These are phyloP conservation scores for Adelognathus sp. DNA, from an alignment of 2,888 invertebrate genomes.

Conservation along the genomic window DNA sequence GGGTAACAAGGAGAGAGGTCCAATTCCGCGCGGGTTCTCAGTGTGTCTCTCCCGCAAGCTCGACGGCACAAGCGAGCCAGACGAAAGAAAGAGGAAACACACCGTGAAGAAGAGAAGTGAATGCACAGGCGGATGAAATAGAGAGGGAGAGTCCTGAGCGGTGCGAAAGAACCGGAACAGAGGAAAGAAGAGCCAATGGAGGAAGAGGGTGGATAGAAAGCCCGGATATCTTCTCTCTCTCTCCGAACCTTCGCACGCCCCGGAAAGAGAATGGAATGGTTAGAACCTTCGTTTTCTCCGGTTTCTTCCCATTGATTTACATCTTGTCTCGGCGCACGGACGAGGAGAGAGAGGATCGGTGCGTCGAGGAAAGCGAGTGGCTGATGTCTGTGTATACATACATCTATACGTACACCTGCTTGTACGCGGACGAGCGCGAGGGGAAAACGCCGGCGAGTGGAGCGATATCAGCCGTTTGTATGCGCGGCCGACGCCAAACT, in stretches of 20 bases:
- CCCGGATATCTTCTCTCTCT: slow-evolving; percentile 49
- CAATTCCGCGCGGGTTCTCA: slow-evolving; percentile 69
- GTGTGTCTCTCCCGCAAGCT: slow-evolving; percentile 68
- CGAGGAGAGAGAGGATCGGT: slow-evolving; percentile 58
- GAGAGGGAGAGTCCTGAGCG: slow-evolving; percentile 29
- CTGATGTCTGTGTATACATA: background rate
- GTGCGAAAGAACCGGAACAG: slow-evolving; percentile 40
- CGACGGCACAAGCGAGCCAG: slow-evolving; percentile 66
- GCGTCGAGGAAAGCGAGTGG: slow-evolving; percentile 24
- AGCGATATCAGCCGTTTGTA: slow-evolving; percentile 80
- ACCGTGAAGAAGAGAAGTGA: slow-evolving; percentile 36
- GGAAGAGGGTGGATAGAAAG: slow-evolving; percentile 58
- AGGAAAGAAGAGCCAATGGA: slow-evolving; percentile 47
- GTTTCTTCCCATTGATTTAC: slow-evolving; percentile 79
- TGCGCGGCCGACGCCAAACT: slow-evolving; percentile 79
- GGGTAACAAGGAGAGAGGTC: slow-evolving; percentile 56
- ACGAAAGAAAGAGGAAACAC: slow-evolving; percentile 65
- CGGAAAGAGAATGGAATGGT: slow-evolving; percentile 61
- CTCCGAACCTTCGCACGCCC: slow-evolving; percentile 27
- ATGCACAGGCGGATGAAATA: slow-evolving; percentile 49
- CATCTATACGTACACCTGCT: slow-evolving; percentile 1
- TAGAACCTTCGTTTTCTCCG: slow-evolving; percentile 70
- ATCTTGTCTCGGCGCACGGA: slow-evolving; percentile 74
- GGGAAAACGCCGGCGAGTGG: slow-evolving; percentile 54
- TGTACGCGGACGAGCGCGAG: slow-evolving; percentile 13